Evolutionary conservation across 2,888 invertebrate genomes (phyloP).

Genomic region (Cantharis lateralis): DNA sequence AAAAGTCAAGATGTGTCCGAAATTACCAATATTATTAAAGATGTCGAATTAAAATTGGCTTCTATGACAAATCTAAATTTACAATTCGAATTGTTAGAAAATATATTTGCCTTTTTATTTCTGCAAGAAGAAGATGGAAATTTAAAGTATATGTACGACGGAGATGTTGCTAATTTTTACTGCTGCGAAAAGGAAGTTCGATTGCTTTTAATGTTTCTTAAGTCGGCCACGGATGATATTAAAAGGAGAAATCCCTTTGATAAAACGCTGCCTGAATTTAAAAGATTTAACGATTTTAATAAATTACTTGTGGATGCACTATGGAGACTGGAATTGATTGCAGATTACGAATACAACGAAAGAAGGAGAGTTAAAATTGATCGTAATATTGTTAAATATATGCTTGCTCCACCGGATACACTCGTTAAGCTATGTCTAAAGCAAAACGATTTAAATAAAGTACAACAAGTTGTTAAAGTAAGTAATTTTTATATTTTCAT

Average conservation of each 20-base stretch:
- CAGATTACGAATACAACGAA: conserved; percentile 55
- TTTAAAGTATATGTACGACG: conserved; percentile 33
- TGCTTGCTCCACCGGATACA: conserved; percentile 77
- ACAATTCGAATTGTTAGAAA: conserved; percentile 70
- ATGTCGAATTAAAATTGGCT: conserved; percentile 58
- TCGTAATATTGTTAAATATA: conserved; percentile 63
- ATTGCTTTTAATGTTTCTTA: conserved; percentile 63
- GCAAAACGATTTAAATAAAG: conserved; percentile 73
- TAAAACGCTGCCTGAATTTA: conserved; percentile 47
- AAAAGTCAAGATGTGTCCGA: conserved; percentile 51
- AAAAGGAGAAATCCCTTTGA: conserved; percentile 53
- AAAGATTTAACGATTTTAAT: conserved; percentile 49
- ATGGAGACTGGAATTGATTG: conserved; percentile 74
- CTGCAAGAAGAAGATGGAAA: conserved; percentile 63
- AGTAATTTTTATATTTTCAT: conserved; percentile 58
- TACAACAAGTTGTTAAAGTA: conserved; percentile 81
- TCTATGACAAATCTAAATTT: conserved; percentile 57
- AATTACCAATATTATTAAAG: conserved; percentile 56
- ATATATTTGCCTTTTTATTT: conserved; percentile 74
- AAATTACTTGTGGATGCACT: conserved; percentile 68
- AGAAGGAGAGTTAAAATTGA: conserved; percentile 55
- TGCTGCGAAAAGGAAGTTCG: conserved; percentile 65
- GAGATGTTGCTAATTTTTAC: conserved; percentile 58
- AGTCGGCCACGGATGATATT: conserved; percentile 60
- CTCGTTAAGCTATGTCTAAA: conserved; percentile 78